Evolutionary conservation across 2,888 invertebrate genomes (phyloP).

Genomic region (Strigamia crassipes): DNA sequence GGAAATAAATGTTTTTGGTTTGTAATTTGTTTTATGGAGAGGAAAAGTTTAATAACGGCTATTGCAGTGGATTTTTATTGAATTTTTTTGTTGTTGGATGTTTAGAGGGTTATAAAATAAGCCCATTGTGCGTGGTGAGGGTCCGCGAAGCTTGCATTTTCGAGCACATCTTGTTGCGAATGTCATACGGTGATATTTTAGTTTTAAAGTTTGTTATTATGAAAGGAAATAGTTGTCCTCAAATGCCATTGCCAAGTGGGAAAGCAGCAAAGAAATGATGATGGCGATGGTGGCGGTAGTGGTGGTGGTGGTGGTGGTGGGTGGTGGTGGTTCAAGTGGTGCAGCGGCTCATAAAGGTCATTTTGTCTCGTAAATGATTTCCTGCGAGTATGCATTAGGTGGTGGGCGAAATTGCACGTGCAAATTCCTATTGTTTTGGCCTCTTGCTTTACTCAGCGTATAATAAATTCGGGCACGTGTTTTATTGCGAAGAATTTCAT

Average conservation of each 20-base stretch:
- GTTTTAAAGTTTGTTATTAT: background rate
- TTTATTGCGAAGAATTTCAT: slow-evolving; percentile 26
- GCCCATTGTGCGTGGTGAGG: no score
- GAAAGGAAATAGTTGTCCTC: background rate
- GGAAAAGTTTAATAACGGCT: no score
- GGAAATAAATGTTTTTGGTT: no score
- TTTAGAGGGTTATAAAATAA: no score
- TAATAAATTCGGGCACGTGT: slow-evolving; percentile 19
- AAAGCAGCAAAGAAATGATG: background rate
- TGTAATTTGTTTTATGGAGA: no score
- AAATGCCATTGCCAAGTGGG: background rate
- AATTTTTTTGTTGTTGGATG: no score
- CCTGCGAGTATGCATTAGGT: background rate
- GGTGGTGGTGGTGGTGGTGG: background rate
- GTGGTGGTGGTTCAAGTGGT: slow-evolving; percentile 38
- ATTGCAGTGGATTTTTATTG: no score
- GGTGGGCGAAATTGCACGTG: background rate
- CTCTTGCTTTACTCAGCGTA: background rate
- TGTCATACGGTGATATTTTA: background rate
- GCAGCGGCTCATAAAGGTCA: slow-evolving; percentile 8
- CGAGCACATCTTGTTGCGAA: no score
- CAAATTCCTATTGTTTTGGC: background rate
- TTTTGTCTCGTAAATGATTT: slow-evolving; percentile 28
- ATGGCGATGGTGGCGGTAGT: background rate
- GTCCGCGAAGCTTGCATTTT: no score